These are phyloP conservation scores for Turritopsis rubra DNA, from an alignment of 30 jellyfish, hydroid and myxozoan genomes.

Conservation along the genomic window DNA sequence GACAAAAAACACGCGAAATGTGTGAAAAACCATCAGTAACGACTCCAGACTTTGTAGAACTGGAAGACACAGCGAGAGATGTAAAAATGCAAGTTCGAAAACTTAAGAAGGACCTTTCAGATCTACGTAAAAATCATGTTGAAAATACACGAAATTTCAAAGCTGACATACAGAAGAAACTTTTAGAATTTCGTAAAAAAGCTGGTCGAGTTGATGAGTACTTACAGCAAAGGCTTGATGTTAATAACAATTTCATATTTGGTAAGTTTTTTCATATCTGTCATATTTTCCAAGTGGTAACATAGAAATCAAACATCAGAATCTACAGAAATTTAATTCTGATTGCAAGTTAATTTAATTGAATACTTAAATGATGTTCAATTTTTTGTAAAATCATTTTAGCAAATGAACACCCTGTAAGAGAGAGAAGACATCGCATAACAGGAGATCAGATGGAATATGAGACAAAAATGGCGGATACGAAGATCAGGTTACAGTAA, in stretches of 20 bases:
- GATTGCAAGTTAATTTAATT: no score
- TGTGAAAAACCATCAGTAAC: constrained; percentile 35
- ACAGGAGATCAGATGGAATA: constrained; percentile 28
- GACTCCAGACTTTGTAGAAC: constrained; percentile 26
- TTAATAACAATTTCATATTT: constrained; percentile 18
- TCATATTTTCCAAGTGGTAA: no score
- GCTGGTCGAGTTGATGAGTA: constrained; percentile 27
- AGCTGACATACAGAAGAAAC: constrained; percentile 35
- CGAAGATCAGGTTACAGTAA: constrained; percentile 1
- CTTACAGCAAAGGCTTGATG: constrained; percentile 44
- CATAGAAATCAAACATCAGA: no score
- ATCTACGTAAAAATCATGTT: constrained; percentile 18
- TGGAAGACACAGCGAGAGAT: constrained; percentile 26
- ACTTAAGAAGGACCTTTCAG: background rate
- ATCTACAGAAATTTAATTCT: background rate
- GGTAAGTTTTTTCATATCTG: constrained; percentile 10
- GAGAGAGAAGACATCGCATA: constrained; percentile 31
- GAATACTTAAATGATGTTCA: background rate
- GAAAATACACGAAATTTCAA: constrained; percentile 19
- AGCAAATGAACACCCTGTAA: constrained; percentile 42
- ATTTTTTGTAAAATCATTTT: background rate
- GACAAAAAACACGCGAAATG: constrained; percentile 14
- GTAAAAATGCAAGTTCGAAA: constrained; percentile 15
- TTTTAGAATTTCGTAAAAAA: constrained; percentile 16
- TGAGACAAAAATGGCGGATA: constrained; percentile 10